A percentile compares a stretch with the other conserved stretches of the same genome.
phyloP scores from a whole-genome alignment of 2,113 vertebrate genomes.

The Pteropus alecto region DNA sequence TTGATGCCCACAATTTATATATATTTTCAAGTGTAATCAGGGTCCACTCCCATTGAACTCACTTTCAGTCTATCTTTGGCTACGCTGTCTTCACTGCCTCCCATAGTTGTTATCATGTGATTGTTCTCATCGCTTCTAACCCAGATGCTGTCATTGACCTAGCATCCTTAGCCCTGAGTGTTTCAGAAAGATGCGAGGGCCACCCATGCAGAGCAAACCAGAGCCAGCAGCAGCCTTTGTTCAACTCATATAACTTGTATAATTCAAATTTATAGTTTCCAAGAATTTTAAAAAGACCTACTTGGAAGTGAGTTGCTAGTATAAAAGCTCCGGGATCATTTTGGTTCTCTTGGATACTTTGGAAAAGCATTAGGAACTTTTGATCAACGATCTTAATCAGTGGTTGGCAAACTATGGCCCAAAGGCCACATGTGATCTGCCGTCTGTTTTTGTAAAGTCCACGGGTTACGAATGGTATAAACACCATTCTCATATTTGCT shows the following conservation, averaged over 20 bases:
- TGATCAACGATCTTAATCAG: neutral
- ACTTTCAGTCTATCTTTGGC: neutral
- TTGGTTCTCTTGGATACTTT: neutral
- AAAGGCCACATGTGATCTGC: neutral
- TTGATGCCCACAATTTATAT: neutral
- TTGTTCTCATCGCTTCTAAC: neutral
- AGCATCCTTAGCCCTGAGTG: neutral
- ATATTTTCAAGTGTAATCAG: neutral
- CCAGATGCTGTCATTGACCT: neutral
- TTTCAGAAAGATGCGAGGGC: neutral
- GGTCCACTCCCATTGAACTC: neutral
- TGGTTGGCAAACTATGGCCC: neutral
- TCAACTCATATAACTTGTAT: neutral
- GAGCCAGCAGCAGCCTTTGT: neutral
- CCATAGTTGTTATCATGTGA: neutral
- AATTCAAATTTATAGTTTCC: neutral
- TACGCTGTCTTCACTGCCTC: neutral
- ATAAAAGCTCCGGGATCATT: neutral
- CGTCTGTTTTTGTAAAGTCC: neutral
- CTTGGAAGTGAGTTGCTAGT: neutral
- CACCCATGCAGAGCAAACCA: neutral
- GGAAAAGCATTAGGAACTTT: slow-evolving; percentile 7
- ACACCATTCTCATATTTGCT: neutral
- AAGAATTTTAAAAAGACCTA: neutral
- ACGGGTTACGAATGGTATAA: neutral